phyloP scores from a whole-genome alignment of 2,113 vertebrate genomes.

The Hemiscyllium ocellatum region DNA sequence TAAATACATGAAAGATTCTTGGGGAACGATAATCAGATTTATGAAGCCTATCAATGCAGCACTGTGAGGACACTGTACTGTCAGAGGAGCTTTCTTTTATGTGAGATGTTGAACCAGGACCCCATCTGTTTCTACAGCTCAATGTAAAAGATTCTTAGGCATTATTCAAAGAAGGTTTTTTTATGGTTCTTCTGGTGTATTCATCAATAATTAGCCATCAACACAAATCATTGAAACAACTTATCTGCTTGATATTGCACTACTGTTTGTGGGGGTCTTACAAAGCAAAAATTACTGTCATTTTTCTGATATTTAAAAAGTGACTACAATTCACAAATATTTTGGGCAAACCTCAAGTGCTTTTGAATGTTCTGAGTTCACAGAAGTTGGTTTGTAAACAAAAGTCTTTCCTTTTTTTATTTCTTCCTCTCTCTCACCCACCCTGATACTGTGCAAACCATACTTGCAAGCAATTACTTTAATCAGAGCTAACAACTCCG shows the following conservation, averaged over 20 bases:
- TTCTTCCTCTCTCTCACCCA: background rate
- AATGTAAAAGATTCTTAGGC: background rate
- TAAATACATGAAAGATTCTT: background rate
- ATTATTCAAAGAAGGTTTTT: background rate
- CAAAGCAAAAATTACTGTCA: background rate
- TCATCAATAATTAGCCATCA: background rate
- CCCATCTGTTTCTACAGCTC: background rate
- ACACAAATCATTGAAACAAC: background rate
- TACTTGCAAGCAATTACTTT: background rate
- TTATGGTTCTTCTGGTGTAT: background rate
- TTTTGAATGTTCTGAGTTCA: background rate
- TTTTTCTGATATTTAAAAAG: background rate
- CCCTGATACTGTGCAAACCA: background rate
- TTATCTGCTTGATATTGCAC: background rate
- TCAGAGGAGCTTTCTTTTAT: background rate
- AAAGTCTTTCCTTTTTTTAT: background rate
- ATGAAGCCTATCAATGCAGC: background rate
- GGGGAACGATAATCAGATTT: background rate
- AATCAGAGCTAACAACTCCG: no score
- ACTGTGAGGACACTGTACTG: background rate
- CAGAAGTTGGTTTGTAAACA: background rate
- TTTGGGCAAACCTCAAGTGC: background rate
- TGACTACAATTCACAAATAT: background rate
- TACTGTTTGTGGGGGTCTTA: background rate
- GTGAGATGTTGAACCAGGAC: background rate